These are phyloP conservation scores for Rhabdomys dilectus DNA, from an alignment of 2,113 vertebrate species.

Conservation along the genomic window DNA sequence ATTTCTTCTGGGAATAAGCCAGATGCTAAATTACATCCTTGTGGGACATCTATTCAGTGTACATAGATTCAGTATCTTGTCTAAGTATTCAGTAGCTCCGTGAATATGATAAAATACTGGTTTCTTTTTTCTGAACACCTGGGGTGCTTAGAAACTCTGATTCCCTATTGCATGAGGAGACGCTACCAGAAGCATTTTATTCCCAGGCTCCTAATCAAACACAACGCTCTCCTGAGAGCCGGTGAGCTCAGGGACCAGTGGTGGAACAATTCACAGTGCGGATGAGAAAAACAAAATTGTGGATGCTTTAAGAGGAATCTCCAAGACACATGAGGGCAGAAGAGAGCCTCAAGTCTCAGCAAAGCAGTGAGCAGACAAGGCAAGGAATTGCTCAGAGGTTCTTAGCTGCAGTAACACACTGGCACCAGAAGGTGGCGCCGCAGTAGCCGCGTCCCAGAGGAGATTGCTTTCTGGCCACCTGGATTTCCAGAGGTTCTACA, in stretches of 20 bases:
- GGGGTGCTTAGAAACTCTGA: neutral
- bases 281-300: neutral
- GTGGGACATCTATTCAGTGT: neutral
- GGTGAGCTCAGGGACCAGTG: neutral
- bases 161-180: neutral
- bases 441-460: neutral
- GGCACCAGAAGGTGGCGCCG: neutral
- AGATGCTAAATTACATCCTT: neutral
- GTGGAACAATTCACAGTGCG: too few relatives aligned
- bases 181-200: neutral
- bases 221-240: neutral
- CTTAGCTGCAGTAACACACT: neutral
- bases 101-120: neutral
- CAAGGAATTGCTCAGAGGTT: neutral
- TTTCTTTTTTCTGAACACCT: slow-evolving; percentile 35
- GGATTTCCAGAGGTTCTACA: neutral
- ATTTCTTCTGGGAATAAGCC: slow-evolving; percentile 25
- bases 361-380: neutral
- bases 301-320: neutral
- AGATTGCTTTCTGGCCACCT: neutral
- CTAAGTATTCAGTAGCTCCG: neutral
- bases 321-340: neutral
- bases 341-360: neutral
- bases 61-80: neutral
- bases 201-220: neutral